phyloP scores from a whole-genome alignment of 1,140 invertebrate species.

The Drosophila fuyamai region DNA sequence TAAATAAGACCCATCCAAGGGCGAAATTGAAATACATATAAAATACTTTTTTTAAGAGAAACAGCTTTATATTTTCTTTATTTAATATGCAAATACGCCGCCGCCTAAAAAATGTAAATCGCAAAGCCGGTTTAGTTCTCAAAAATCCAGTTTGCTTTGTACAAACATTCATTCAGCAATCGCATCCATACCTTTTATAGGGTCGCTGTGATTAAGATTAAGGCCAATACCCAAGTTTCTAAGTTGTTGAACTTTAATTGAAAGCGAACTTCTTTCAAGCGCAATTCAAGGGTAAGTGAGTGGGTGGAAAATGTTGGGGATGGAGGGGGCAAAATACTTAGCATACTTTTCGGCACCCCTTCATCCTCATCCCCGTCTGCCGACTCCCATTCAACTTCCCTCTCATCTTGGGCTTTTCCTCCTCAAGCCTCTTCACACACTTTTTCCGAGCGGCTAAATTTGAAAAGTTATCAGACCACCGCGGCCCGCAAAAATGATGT shows the following conservation, averaged over 20 bases:
- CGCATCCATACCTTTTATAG: slow-evolving; percentile 16
- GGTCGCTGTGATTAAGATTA: slow-evolving; percentile 22
- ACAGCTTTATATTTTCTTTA: not conserved
- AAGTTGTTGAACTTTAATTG: slow-evolving; percentile 31
- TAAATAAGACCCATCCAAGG: not conserved
- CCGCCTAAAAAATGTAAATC: not conserved
- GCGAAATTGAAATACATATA: not conserved
- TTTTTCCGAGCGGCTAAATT: slow-evolving; percentile 48
- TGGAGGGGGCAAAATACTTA: slow-evolving; percentile 29
- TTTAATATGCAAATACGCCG: slow-evolving; percentile 6
- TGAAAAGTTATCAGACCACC: slow-evolving; percentile 60
- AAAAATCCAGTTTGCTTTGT: slow-evolving; percentile 3
- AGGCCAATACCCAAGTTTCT: slow-evolving; percentile 21
- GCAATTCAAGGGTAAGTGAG: slow-evolving; percentile 6
- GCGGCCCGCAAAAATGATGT: slow-evolving; percentile 16
- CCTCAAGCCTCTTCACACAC: slow-evolving; percentile 3
- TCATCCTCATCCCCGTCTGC: not conserved
- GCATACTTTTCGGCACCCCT: slow-evolving; percentile 39
- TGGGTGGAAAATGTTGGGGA: not conserved
- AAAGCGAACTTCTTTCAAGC: slow-evolving; percentile 37
- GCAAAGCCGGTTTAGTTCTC: not conserved
- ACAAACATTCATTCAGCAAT: slow-evolving; percentile 15
- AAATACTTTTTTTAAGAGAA: not conserved
- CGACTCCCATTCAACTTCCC: slow-evolving; percentile 1
- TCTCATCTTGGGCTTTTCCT: slow-evolving; percentile 12